These are phyloP conservation scores for Nycticryphes semicollaris DNA, from an alignment of 2,113 vertebrate genomes.

Conservation along the genomic window DNA sequence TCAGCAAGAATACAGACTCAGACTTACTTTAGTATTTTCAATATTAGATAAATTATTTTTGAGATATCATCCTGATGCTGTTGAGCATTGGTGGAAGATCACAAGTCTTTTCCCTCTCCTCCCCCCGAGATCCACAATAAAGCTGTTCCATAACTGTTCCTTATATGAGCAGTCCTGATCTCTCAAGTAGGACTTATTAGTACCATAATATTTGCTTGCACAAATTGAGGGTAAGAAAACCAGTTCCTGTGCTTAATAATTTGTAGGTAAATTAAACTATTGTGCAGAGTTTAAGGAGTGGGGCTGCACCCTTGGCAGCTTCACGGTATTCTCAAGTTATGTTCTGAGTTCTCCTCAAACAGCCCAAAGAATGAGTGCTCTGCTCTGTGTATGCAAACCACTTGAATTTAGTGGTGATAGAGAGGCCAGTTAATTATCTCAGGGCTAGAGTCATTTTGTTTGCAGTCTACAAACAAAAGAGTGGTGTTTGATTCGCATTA, in stretches of 20 bases:
- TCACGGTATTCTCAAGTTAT: neutral
- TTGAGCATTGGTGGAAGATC: neutral
- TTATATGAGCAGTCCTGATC: neutral
- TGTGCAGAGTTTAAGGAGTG: neutral
- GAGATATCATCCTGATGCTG: neutral
- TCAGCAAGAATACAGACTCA: neutral
- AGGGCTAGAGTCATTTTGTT: slow-evolving; percentile 41
- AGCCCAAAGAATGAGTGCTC: neutral
- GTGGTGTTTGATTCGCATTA: neutral
- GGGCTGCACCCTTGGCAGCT: neutral
- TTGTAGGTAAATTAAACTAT: neutral
- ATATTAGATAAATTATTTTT: neutral
- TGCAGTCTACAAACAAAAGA: slow-evolving; percentile 55
- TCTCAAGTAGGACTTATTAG: neutral
- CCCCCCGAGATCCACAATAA: neutral
- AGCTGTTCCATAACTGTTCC: neutral
- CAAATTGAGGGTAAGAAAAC: neutral
- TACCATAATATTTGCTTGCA: neutral
- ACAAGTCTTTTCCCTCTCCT: neutral
- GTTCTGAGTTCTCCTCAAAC: neutral
- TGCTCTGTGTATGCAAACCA: neutral
- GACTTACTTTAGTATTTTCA: neutral
- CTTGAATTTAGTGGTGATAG: slow-evolving; percentile 2
- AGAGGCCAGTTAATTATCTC: slow-evolving; percentile 52
- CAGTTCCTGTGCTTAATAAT: neutral